Evolutionary conservation across 2,113 vertebrate genomes (phyloP).

Genomic region (Rhizomys pruinosus): DNA sequence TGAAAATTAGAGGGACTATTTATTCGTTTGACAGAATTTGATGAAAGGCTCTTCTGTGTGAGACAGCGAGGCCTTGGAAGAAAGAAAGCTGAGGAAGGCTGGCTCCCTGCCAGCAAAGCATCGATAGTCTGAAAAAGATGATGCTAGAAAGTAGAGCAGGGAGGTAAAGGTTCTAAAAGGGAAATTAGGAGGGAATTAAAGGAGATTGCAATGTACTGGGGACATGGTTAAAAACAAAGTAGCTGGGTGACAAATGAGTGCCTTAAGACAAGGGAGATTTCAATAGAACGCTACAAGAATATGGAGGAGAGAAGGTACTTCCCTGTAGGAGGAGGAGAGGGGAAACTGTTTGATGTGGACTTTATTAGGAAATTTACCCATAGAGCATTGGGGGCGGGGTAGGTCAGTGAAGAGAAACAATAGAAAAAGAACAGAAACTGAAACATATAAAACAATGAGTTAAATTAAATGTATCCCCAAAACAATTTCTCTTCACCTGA

Average conservation of each 20-base stretch:
- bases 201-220: neutral
- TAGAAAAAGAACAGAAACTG: neutral
- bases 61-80: neutral
- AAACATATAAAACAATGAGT: neutral
- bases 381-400: neutral
- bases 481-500: neutral
- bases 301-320: neutral
- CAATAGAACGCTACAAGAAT: neutral
- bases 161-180: neutral
- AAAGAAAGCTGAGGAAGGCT: neutral
- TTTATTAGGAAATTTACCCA: neutral
- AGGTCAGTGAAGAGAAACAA: neutral
- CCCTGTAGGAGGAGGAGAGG: too few species aligned
- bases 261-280: neutral
- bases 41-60: neutral
- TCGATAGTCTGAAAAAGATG: neutral
- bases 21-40: constrained; percentile 12
- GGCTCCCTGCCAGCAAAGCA: neutral
- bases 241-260: neutral
- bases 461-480: neutral
- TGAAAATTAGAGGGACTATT: constrained; percentile 35
- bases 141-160: neutral
- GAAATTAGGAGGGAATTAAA: neutral
- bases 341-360: neutral
- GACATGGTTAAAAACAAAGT: neutral